phyloP scores from a whole-genome alignment of 1,140 invertebrate species.

The Drosophila pachea region DNA sequence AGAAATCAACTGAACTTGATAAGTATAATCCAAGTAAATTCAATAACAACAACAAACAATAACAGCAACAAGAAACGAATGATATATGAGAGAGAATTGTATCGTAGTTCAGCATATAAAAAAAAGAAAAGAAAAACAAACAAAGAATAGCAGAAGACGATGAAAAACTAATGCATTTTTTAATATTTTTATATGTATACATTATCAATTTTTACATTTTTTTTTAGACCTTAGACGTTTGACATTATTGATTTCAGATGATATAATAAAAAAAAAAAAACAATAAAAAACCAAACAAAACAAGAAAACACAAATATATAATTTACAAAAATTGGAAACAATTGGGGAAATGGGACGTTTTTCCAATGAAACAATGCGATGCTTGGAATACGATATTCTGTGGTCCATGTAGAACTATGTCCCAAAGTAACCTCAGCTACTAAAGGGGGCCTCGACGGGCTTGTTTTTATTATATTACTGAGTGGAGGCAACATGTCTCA shows the following conservation, averaged over 20 bases:
- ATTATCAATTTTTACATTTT: slow-evolving; percentile 79
- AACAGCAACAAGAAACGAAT: slow-evolving; percentile 40
- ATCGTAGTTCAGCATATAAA: slow-evolving; percentile 68
- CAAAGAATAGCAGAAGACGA: slow-evolving; percentile 32
- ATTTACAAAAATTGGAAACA: slow-evolving; percentile 50
- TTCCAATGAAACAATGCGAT: too few relatives aligned
- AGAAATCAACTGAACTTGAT: slow-evolving; percentile 29
- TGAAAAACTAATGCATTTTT: slow-evolving; percentile 76
- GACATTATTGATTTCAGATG: slow-evolving; percentile 79
- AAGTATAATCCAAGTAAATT: slow-evolving; percentile 58
- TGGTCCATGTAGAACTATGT: too few relatives aligned
- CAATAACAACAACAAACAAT: slow-evolving; percentile 42
- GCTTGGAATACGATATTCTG: too few relatives aligned
- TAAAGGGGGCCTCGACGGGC: too few relatives aligned
- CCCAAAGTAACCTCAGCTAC: too few relatives aligned
- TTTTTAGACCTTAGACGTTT: slow-evolving; percentile 78
- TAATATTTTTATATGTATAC: slow-evolving; percentile 79
- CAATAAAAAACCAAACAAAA: slow-evolving; percentile 37
- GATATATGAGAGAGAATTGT: slow-evolving; percentile 53
- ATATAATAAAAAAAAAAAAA: slow-evolving; percentile 52
- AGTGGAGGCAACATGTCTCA: too few relatives aligned
- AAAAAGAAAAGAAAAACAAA: slow-evolving; percentile 44
- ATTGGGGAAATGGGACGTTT: neutral
- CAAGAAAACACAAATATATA: slow-evolving; percentile 16
- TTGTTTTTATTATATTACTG: too few relatives aligned